Conservation (phyloP, 2,888 invertebrate species). For the Timandra comae region DNA sequence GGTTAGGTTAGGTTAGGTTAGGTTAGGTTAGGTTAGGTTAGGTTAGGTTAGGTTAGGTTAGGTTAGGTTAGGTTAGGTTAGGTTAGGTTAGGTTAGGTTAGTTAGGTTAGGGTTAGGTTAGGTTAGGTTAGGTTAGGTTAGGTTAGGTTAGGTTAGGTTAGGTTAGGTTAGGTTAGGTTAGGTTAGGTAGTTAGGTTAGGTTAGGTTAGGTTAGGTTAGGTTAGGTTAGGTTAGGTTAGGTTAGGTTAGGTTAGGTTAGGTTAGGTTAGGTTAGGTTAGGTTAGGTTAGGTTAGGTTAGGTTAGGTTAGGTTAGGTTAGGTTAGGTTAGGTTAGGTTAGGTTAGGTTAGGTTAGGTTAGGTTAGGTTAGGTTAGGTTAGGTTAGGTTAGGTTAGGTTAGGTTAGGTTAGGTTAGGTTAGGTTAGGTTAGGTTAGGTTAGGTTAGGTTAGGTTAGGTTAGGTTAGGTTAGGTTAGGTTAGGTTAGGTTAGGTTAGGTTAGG, state of each 20-base stretch:
- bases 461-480: constrained; percentile 9
- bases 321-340: constrained; percentile 17
- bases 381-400: constrained; percentile 18
- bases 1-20: constrained; percentile 8
- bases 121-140: constrained; percentile 15
- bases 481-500: constrained; percentile 11
- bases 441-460: constrained; percentile 16
- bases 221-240: constrained; percentile 19
- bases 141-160: constrained; percentile 18
- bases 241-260: constrained; percentile 17
- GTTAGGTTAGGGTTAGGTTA: constrained; percentile 15
- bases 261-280: constrained; percentile 16
- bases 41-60: constrained; percentile 17
- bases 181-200: constrained; percentile 14
- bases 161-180: constrained; percentile 13
- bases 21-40: constrained; percentile 15
- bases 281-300: constrained; percentile 12
- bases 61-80: constrained; percentile 17
- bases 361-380: constrained; percentile 18
- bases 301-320: constrained; percentile 16
- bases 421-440: constrained; percentile 18
- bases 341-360: constrained; percentile 19
- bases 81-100: constrained; percentile 8
- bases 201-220: constrained; percentile 18
- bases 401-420: constrained; percentile 19